Evolutionary conservation across 2,113 vertebrate genomes (phyloP), one percentile per base, ranked within the genome.

Genomic region (Ia io): DNA sequence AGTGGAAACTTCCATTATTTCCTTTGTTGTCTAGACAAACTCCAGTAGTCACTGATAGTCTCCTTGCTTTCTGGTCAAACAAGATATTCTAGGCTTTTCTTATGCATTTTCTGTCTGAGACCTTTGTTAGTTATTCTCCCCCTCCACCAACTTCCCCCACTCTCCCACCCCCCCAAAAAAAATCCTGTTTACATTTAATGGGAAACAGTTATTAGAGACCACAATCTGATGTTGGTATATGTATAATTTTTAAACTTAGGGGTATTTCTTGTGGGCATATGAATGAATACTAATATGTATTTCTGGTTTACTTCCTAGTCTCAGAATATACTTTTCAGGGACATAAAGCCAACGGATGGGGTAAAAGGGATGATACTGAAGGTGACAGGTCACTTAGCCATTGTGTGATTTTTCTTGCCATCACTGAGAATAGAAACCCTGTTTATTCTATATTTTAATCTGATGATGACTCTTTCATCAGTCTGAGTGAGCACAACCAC

Each of bases 361-460:
- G 2, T 77, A 49, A 82, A 61, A 53, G 11, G 10, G 14, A 28
- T 78, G 28, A 70, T 90, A 82, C 16, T 12, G 30, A 82, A 69
- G 3, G 10, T 82, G 69, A 63, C 35, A 44, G n/a, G 35, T 35
- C 23, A 51, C 16, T 76, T 78, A 71, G 56, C 10, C 13, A 56
- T 2, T 8, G 42, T 56, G n/a, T 61, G 30, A 63, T 76, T 70
- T 89, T 70, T 20, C 67, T 70, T 67, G 35, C 53, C 25, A 53
- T 30, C 59, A 12, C 1, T 71, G 6, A 32, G 5, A 44, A 44
- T 23, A 70, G 51, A 71, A 82, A 71, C 20, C 25, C 7, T 53
- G 51, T 89, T 71, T 88, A 30, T 56, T 79, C 32, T 59, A 40
- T 53, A 49, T 87, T 49, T 71, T 47, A 79, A 40, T 49, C 35